phyloP scores from a whole-genome alignment of 1,140 invertebrate species.

The Nomia melanderi region DNA sequence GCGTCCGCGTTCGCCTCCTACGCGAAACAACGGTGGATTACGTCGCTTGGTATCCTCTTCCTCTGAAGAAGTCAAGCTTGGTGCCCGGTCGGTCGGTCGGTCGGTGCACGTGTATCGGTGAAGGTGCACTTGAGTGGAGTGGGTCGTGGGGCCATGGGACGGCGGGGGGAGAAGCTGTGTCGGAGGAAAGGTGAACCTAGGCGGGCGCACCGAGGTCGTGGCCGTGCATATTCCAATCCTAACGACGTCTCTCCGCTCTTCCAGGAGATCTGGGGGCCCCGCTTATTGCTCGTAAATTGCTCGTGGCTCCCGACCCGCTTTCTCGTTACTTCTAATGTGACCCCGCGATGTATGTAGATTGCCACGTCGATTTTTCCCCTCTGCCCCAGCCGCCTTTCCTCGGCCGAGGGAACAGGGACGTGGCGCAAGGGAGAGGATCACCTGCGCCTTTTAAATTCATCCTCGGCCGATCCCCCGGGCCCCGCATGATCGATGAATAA shows the following conservation, averaged over 20 bases:
- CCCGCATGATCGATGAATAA: constrained; percentile 31
- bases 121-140: constrained; percentile 67
- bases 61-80: constrained; percentile 47
- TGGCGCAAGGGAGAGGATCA: constrained; percentile 35
- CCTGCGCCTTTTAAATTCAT: constrained; percentile 48
- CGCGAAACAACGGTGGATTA: constrained; percentile 37
- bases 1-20: constrained; percentile 26
- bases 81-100: neutral
- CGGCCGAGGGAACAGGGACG: neutral
- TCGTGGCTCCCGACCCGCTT: constrained; percentile 69
- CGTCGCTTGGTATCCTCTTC: constrained; percentile 51
- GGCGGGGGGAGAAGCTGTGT: constrained; percentile 53
- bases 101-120: constrained; percentile 53
- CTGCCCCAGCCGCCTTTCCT: neutral
- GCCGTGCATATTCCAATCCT: constrained; percentile 72
- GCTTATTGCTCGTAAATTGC: constrained; percentile 75
- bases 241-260: constrained; percentile 68
- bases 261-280: constrained; percentile 63
- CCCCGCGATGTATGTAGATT: constrained; percentile 63
- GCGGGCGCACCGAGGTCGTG: constrained; percentile 70
- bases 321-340: constrained; percentile 65
- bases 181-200: constrained; percentile 68
- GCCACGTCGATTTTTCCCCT: constrained; percentile 44
- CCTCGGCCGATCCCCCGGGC: neutral
- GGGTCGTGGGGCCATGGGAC: constrained; percentile 56